These are phyloP conservation scores for Miniopterus natalensis DNA, from an alignment of 2,113 vertebrate genomes.

Conservation along the genomic window DNA sequence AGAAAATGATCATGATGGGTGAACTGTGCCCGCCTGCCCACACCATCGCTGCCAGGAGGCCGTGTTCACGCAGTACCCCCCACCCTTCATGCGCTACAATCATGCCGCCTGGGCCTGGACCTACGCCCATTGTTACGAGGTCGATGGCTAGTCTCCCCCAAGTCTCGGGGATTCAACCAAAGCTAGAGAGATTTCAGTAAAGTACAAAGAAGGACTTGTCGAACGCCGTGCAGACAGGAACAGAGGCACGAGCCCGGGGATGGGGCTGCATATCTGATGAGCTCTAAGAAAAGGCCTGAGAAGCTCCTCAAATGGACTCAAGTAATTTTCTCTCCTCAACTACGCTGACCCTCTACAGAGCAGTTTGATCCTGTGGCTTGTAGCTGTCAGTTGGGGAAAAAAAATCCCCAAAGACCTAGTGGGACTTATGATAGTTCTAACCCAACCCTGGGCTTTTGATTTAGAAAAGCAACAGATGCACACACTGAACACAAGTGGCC, in stretches of 20 bases:
- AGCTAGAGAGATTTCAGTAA: neutral
- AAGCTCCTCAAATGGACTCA: neutral
- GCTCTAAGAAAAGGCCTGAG: neutral
- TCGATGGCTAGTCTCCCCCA: neutral
- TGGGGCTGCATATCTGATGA: neutral
- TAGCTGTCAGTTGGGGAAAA: neutral
- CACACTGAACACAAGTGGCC: neutral
- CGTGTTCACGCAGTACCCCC: neutral
- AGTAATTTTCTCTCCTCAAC: neutral
- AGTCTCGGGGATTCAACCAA: neutral
- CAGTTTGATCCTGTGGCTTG: neutral
- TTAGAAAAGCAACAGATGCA: slow-evolving; percentile 29
- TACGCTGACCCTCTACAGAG: neutral
- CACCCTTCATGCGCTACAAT: neutral
- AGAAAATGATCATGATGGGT: neutral
- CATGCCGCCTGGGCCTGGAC: neutral
- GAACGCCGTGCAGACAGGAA: neutral
- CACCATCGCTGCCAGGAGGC: neutral
- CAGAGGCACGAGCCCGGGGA: neutral
- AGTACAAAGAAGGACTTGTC: neutral
- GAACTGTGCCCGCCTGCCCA: neutral
- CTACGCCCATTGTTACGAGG: neutral
- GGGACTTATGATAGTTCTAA: neutral
- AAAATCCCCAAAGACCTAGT: neutral
- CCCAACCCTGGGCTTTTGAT: neutral